Base-by-base conservation (phyloP, 2,888 invertebrate species). In the Eurytoma californica region DNA sequence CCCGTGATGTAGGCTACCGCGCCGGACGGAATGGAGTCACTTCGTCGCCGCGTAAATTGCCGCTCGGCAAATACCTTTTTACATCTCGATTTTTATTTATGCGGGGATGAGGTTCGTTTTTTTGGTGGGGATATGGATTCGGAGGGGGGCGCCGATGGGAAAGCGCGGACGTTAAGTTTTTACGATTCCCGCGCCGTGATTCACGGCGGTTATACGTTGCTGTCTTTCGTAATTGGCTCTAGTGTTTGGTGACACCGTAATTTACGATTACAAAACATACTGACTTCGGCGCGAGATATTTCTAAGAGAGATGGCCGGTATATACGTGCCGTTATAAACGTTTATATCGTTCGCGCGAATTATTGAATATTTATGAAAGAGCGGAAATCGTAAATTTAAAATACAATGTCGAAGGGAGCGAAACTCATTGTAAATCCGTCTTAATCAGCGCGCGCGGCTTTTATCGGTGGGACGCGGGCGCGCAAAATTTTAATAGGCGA, bases 401-500 rank as follows among this genome's bases (percentile, higher is more conserved):
- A 14, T 20, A 58, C 5, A 30, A 28, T 28, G 39, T 61, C 28
- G 61, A n/a, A 28, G 61, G 39, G 61, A n/a, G 61, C 3, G 28
- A 39, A 39, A 53, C n/a, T 24, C 24, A 61, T 60, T 61, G 76
- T 13, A 53, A 69, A 68, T 77, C 49, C 18, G 65, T 58, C n/a
- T 16, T 55, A 18, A 76, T 68, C 65, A 39, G 39, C 39, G 39
- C 39, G 9, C 7, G 7, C 9, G 39, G 39, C 39, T 39, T 39
- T 75, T 53, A 61, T 49, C 20, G 49, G 18, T 5, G 9, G n/a
- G 47, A 39, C 63, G n/a, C n/a, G 24, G 12, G 16, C 51, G 30
- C 20, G 65, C 24, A 72, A 66, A 39, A 60, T 77, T 60, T 72
- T 58, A 77, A 77, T 77, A 58, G 58, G 51, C 65, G 24, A n/a